Evolutionary conservation across 2,797 vertebrate genomes (phyloP), one percentile per base, ranked within the genome.

Genomic region (Malurus splendens): DNA sequence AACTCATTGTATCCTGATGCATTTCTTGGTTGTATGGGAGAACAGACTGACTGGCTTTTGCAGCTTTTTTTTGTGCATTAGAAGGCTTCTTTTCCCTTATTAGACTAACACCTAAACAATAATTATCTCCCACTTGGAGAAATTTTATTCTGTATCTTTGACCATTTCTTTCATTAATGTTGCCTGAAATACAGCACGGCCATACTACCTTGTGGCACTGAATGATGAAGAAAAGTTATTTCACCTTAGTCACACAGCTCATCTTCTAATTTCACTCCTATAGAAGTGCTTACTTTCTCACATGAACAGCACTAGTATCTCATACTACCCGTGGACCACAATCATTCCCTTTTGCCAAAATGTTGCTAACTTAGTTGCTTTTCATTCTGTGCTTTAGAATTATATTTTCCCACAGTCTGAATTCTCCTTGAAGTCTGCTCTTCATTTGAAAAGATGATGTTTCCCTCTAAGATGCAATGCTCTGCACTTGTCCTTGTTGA

Each of bases 271-370:
- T 80, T 65, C 28, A 38, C 2, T 64, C 8, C 13, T 16, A 12
- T 10, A 39, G 50, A 9, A 47, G 2, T 30, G 5, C 18, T 64
- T 77, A 7, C 5, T 64, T 85, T 81, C n/a, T 55, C 47, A 44
- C 5, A 7, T 0, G 0, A 62, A 18, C 9, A 62, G 16, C 13
- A 14, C 17, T 23, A 8, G 3, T 44, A 32, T 38, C 27, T 76
- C 19, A 64, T 32, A 20, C 38, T 75, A 18, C 13, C 22, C n/a
- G 14, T 11, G 12, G 20, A 28, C 16, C 19, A 39, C n/a, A 32
- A 7, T 30, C 6, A 28, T 48, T 78, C 10, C 20, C 61, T 68
- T 82, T 41, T 10, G 33, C 18, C 51, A 47, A 66, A 72, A 36
- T 11, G 1, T 59, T 78, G 8, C 10, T 44, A 32, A 41, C 15